phyloP scores from a whole-genome alignment of 2,888 invertebrate species.

The Xylocampa areola region DNA sequence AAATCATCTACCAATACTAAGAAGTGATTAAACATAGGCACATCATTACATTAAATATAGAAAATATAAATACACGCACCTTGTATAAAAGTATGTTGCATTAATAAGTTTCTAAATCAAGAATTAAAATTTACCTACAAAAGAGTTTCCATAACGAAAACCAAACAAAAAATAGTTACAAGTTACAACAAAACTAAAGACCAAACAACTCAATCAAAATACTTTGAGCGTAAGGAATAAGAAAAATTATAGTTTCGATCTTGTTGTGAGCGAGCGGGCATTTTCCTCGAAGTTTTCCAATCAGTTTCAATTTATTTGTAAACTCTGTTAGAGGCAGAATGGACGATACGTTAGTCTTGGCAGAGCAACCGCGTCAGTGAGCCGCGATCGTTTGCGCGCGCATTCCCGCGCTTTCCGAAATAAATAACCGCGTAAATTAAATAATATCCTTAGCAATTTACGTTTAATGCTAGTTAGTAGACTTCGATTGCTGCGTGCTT shows the following conservation, averaged over 20 bases:
- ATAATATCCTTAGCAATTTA: slow-evolving; percentile 13
- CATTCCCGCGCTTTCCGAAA: slow-evolving; percentile 46
- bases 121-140: too few species aligned
- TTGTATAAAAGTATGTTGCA: too few species aligned
- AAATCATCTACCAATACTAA: too few species aligned
- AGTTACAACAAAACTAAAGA: slow-evolving; percentile 10
- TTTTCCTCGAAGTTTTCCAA: slow-evolving; percentile 55
- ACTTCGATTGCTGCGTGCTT: slow-evolving; percentile 8
- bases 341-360: slow-evolving; percentile 56
- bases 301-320: slow-evolving; percentile 44
- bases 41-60: too few species aligned
- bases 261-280: slow-evolving; percentile 22
- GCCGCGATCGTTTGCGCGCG: slow-evolving; percentile 42
- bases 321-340: slow-evolving; percentile 37
- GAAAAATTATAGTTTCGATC: slow-evolving; percentile 40
- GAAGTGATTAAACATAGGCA: too few species aligned
- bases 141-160: not conserved
- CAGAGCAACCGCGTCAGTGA: slow-evolving; percentile 48
- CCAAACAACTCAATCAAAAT: slow-evolving; percentile 41
- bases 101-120: too few species aligned
- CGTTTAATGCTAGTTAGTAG: slow-evolving; percentile 6
- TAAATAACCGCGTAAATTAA: slow-evolving; percentile 30
- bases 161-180: too few species aligned
- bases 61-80: too few species aligned
- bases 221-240: slow-evolving; percentile 21